Percentiles rank a stretch among this genome's conserved stretches.
Evolutionary conservation across 2,797 vertebrate species (phyloP).

Genomic region (Pristis pectinata): DNA sequence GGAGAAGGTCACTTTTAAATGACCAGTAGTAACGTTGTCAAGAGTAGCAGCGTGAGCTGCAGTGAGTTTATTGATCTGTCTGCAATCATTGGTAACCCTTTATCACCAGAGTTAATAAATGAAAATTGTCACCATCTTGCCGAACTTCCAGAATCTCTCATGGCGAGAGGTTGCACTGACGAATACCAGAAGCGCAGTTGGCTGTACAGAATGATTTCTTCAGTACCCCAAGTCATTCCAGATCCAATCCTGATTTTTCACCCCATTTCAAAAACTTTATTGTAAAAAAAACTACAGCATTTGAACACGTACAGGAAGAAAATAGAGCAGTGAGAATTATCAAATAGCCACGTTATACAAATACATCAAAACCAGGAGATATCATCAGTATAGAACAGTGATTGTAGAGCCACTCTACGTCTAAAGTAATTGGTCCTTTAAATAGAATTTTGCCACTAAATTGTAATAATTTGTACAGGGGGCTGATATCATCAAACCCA

Average conservation of each 20-base stretch:
- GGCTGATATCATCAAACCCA: background rate
- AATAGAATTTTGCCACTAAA: background rate
- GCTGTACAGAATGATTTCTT: background rate
- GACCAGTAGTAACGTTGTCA: too few relatives aligned
- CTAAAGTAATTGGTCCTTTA: background rate
- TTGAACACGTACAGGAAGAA: background rate
- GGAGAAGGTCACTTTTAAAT: too few relatives aligned
- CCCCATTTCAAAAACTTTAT: background rate
- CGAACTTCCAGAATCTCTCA: background rate
- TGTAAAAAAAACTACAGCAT: conserved; percentile 21
- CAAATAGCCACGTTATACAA: conserved; percentile 7
- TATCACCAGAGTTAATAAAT: too few relatives aligned
- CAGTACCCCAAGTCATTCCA: background rate
- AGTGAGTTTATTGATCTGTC: too few relatives aligned
- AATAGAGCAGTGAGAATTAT: background rate
- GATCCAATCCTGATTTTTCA: background rate
- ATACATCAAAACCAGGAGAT: conserved; percentile 1
- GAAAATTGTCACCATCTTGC: too few relatives aligned
- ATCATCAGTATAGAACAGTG: background rate
- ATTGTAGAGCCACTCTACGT: background rate
- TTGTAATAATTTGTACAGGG: background rate
- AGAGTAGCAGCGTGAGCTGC: too few relatives aligned
- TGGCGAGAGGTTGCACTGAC: background rate
- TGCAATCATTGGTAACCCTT: too few relatives aligned
- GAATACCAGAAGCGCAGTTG: background rate